Conservation (phyloP, 2,888 invertebrate species). For the Alentia gelatinosa region DNA sequence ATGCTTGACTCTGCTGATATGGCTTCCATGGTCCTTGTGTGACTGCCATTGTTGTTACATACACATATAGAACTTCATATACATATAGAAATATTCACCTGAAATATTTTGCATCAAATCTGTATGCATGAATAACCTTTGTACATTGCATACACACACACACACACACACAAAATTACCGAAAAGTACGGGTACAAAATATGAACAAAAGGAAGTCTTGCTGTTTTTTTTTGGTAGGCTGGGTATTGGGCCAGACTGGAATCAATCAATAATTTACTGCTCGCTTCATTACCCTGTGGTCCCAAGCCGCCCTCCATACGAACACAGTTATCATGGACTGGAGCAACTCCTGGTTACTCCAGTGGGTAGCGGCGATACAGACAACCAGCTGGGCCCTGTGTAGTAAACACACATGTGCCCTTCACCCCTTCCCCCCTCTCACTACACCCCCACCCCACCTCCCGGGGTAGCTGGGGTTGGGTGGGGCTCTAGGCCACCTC, state of each 20-base stretch:
- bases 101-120: not conserved
- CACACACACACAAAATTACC: not conserved
- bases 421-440: not conserved
- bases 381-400: not conserved
- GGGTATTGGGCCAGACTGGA: not conserved
- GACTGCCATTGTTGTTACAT: not conserved
- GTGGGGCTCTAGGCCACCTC: not conserved
- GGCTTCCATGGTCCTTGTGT: not conserved
- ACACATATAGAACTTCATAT: not conserved
- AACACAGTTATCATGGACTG: too few species aligned
- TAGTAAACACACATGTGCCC: not conserved
- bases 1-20: too few species aligned
- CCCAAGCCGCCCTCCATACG: not conserved
- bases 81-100: not conserved
- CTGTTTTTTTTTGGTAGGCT: not conserved
- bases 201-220: not conserved
- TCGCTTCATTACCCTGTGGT: not conserved
- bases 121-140: not conserved
- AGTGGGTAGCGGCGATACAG: not conserved
- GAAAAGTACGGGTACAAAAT: too few species aligned
- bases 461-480: too few species aligned
- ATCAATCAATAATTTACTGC: not conserved
- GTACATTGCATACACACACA: not conserved
- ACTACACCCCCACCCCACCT: not conserved
- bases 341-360: constrained; percentile 1